Evolutionary conservation across 1,140 invertebrate species (phyloP).

Genomic region (Episyrphus balteatus): DNA sequence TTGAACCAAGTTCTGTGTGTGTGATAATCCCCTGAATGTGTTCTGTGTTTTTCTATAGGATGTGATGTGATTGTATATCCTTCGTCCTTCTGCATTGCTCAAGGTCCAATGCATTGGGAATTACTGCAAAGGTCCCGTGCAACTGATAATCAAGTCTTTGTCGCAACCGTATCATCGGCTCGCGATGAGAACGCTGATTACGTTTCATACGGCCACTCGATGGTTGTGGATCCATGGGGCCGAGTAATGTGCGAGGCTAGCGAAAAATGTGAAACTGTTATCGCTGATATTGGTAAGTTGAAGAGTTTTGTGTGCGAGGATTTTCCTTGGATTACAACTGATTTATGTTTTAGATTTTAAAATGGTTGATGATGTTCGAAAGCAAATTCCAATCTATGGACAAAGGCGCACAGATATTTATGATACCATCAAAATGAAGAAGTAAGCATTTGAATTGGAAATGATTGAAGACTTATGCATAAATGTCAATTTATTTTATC

Average conservation of each 20-base stretch:
- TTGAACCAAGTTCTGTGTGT: background rate
- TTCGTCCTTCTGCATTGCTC: constrained; percentile 94
- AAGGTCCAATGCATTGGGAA: constrained; percentile 88
- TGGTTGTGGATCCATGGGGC: constrained; percentile 81
- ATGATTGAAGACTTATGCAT: too few relatives aligned
- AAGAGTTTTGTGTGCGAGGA: background rate
- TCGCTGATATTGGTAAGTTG: constrained; percentile 54
- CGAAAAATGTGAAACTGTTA: constrained; percentile 57
- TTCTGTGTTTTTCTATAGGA: constrained; percentile 38
- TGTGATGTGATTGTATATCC: constrained; percentile 79
- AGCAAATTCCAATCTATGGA: constrained; percentile 64
- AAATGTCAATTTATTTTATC: too few relatives aligned
- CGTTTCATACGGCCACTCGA: constrained; percentile 80
- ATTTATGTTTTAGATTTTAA: constrained; percentile 51
- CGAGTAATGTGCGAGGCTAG: constrained; percentile 60
- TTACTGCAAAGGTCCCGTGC: constrained; percentile 68
- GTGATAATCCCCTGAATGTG: background rate
- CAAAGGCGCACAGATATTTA: constrained; percentile 77
- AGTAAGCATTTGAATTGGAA: background rate
- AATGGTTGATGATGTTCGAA: constrained; percentile 60
- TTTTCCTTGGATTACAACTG: background rate
- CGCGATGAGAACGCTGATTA: constrained; percentile 60
- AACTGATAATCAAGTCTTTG: constrained; percentile 76
- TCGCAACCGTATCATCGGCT: constrained; percentile 65
- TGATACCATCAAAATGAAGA: constrained; percentile 28